These are phyloP conservation scores for Neopelma chrysocephalum DNA, from an alignment of 2,797 vertebrate genomes.

Conservation along the genomic window DNA sequence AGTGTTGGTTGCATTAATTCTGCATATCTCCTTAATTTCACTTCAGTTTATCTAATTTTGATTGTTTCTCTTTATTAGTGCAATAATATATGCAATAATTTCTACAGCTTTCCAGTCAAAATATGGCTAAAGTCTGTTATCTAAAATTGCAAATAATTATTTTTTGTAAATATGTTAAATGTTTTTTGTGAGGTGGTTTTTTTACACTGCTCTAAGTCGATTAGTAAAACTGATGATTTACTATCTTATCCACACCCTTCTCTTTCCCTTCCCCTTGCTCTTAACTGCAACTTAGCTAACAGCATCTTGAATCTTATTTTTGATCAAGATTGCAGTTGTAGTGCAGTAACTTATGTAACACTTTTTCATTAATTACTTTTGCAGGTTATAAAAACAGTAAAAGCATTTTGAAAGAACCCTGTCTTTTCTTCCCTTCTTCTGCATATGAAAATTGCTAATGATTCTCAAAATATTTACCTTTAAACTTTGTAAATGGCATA, in stretches of 20 bases:
- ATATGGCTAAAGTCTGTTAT: not conserved
- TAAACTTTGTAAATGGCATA: not conserved
- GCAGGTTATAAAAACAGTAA: not conserved
- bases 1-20: not conserved
- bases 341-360: conserved; percentile 50
- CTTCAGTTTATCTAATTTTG: not conserved
- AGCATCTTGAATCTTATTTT: conserved; percentile 26
- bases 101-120: not conserved
- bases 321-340: conserved; percentile 18
- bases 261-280: not conserved
- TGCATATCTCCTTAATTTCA: not conserved
- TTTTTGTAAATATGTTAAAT: not conserved
- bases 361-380: not conserved
- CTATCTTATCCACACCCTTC: not conserved
- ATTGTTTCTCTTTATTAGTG: not conserved
- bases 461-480: not conserved
- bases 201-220: not conserved
- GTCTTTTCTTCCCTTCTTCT: not conserved
- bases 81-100: not conserved
- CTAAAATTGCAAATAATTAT: not conserved
- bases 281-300: not conserved
- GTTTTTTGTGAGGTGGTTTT: not conserved
- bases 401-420: not conserved
- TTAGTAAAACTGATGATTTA: not conserved
- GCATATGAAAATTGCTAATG: not conserved